A percentile compares a stretch with the other conserved stretches of the same genome.
phyloP scores from a whole-genome alignment of 2,888 invertebrate genomes.

The Lepeophtheirus nordmannii region DNA sequence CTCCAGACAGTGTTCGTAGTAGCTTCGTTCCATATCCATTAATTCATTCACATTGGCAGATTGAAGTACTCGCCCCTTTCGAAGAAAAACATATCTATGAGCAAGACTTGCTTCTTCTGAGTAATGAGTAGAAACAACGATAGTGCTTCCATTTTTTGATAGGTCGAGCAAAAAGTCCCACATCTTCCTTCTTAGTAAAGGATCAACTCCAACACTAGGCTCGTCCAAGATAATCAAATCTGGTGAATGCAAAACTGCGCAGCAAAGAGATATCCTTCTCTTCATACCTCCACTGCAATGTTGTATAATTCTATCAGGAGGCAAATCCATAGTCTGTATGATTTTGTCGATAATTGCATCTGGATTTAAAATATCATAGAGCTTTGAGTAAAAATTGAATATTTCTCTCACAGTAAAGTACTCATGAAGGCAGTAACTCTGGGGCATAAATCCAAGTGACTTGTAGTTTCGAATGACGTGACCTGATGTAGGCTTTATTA shows the following conservation, averaged over 20 bases:
- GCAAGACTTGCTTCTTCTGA: neutral
- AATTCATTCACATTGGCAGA: neutral
- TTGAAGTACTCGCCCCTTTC: neutral
- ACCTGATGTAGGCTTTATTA: neutral
- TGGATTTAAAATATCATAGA: neutral
- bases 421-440: neutral
- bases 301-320: neutral
- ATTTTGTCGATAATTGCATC: neutral
- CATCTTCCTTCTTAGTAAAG: slow-evolving; percentile 4
- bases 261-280: slow-evolving; percentile 5
- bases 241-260: slow-evolving; percentile 6
- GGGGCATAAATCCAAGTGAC: slow-evolving; percentile 8
- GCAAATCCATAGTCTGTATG: neutral
- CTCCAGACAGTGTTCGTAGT: neutral
- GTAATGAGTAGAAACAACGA: slow-evolving; percentile 11
- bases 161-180: neutral
- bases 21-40: neutral
- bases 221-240: slow-evolving; percentile 3
- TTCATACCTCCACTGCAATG: slow-evolving; percentile 5
- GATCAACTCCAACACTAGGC: slow-evolving; percentile 11
- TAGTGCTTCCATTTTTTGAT: neutral
- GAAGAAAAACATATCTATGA: neutral
- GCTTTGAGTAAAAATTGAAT: neutral
- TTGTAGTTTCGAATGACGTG: neutral
- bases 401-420: slow-evolving; percentile 4